Percentiles rank a stretch among this genome's conserved stretches.
These are phyloP conservation scores for Hyles euphorbiae DNA, from an alignment of 1,140 invertebrate species.

Conservation along the genomic window DNA sequence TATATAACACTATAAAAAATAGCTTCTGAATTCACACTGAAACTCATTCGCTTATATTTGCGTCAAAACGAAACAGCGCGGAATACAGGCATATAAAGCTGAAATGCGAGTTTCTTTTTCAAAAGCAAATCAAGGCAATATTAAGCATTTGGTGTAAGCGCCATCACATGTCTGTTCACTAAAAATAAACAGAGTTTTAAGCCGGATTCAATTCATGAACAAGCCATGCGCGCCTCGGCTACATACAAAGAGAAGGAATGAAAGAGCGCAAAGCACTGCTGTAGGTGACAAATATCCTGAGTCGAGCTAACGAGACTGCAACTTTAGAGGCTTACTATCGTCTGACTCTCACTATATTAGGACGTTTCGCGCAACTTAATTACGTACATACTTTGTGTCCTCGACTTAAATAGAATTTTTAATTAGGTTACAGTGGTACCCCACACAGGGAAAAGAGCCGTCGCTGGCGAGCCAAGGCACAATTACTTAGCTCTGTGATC, in stretches of 20 bases:
- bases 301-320: conserved; percentile 30
- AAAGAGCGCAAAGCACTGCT: conserved; percentile 17
- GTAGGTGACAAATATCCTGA: conserved; percentile 28
- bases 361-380: conserved; percentile 20
- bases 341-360: conserved; percentile 16
- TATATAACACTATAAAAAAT: too few species aligned
- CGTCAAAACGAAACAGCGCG: too few species aligned
- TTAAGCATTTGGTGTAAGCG: too few species aligned
- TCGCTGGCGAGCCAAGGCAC: too few species aligned
- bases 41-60: too few species aligned
- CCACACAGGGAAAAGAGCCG: not conserved
- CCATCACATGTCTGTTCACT: too few species aligned
- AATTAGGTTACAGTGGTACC: conserved; percentile 18
- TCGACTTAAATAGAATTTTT: conserved; percentile 25
- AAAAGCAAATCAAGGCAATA: too few species aligned
- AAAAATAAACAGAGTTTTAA: not conserved
- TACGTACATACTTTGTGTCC: conserved; percentile 23
- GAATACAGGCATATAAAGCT: too few species aligned
- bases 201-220: conserved; percentile 28
- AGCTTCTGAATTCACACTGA: too few species aligned
- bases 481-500: too few species aligned
- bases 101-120: too few species aligned
- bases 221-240: conserved; percentile 6
- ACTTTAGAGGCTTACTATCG: conserved; percentile 26
- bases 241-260: conserved; percentile 18